Base-by-base conservation (phyloP, 2,888 invertebrate species). In the Cactoblastis cactorum region DNA sequence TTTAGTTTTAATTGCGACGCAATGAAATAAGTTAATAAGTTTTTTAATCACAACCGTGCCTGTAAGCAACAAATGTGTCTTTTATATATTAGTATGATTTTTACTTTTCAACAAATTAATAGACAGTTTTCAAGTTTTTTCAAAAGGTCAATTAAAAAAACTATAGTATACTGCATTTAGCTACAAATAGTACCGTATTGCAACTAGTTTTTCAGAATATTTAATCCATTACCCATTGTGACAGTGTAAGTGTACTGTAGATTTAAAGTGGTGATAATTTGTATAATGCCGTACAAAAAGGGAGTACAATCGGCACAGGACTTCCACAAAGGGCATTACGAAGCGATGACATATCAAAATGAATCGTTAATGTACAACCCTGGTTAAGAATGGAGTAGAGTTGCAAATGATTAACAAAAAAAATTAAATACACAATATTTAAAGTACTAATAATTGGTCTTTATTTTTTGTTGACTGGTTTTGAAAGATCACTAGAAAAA, bases 301-400 rank as follows among this genome's bases (percentile, higher is more conserved):
- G 75, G 74, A 67, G 69, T 62, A 67, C 69, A 67, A 71, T 70
- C 62, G 69, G 65, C 67, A 60, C 62, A 63, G 71, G 71, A 68
- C 57, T 62, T 63, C 59, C 59, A 69, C 74, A 74, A 77, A 77
- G 82, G 74, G 78, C 68, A 70, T 69, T 76, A 68, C 62, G 56
- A 69, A 54, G 69, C 73, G 82, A 86, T 85, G 87, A 86, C 82
- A 83, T 81, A 80, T 83, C 85, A 84, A 77, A 85, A 86, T 80
- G 82, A 80, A 86, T 83, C 72, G 79, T 74, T 85, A 85, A 86
- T 85, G 81, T 71, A 76, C 61, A 60, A 50, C 58, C 62, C 61
- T 56, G 61, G 63, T 63, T 53, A 67, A 51, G 19, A 63, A 53
- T 56, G 33, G 51, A 1, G 48, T 67, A 49, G 73, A 75, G 65